A percentile compares a stretch with the other conserved stretches of the same genome.
Conservation (phyloP, 2,113 vertebrate genomes). For the Protobothrops mucrosquamatus region DNA sequence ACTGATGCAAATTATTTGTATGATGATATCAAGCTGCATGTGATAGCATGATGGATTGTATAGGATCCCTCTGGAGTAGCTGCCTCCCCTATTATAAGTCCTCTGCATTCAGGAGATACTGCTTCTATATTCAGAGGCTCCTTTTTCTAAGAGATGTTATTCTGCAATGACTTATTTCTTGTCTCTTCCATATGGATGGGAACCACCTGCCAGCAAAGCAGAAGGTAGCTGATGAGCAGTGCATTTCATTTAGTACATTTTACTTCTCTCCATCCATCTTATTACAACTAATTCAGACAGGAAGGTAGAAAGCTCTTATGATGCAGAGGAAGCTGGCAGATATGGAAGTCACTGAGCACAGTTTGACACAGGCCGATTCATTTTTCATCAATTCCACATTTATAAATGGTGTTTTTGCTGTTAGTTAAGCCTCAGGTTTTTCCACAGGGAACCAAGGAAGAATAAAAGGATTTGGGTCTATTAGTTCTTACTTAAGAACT, state of each 20-base stretch:
- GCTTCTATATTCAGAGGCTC: neutral
- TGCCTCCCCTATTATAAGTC: neutral
- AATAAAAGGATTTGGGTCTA: conserved; percentile 39
- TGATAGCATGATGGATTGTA: neutral
- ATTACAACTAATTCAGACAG: conserved; percentile 23
- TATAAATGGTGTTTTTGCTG: conserved; percentile 45
- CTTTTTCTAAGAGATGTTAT: neutral
- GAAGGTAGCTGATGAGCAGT: neutral
- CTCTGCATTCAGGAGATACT: neutral
- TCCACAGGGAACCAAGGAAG: conserved; percentile 20
- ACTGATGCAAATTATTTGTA: neutral
- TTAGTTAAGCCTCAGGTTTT: conserved; percentile 49
- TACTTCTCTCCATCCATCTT: neutral
- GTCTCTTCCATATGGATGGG: neutral
- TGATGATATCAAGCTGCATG: neutral
- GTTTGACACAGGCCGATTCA: neutral
- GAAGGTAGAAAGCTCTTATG: neutral
- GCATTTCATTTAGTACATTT: conserved; percentile 7
- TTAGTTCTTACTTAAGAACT: conserved; percentile 25
- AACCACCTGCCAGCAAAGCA: conserved; percentile 15
- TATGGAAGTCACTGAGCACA: neutral
- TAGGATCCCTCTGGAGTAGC: neutral
- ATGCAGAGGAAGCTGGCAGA: neutral
- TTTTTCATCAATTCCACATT: conserved; percentile 31
- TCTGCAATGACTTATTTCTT: neutral